phyloP scores from a whole-genome alignment of 2,888 invertebrate species.

The Clivina fossor region DNA sequence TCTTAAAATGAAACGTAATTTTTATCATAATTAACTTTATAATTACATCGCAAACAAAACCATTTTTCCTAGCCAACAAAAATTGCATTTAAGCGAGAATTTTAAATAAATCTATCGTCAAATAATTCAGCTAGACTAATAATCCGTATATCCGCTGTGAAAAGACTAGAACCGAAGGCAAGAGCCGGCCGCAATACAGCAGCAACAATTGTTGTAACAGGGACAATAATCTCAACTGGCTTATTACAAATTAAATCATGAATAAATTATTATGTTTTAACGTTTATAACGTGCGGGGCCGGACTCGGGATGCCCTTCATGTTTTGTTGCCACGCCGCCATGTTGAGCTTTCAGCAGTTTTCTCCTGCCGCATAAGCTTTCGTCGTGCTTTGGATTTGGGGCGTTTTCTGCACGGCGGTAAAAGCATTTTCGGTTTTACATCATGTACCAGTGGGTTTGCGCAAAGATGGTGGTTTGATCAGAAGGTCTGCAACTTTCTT shows the following conservation, averaged over 20 bases:
- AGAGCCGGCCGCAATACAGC: too few species aligned
- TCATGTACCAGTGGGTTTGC: not conserved
- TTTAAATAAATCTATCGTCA: too few species aligned
- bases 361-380: not conserved
- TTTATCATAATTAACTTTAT: too few species aligned
- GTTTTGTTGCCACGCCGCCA: not conserved
- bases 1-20: too few species aligned
- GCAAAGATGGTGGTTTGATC: too few species aligned
- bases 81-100: too few species aligned
- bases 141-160: too few species aligned
- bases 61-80: too few species aligned
- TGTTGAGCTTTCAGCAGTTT: not conserved
- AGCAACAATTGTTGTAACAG: conserved; percentile 1
- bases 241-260: conserved; percentile 22
- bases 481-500: too few species aligned
- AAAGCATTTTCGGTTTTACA: not conserved
- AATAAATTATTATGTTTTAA: conserved; percentile 10
- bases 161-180: too few species aligned
- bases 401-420: not conserved
- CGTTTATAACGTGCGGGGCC: conserved; percentile 2
- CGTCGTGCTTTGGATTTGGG: not conserved
- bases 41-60: too few species aligned
- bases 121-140: too few species aligned
- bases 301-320: not conserved
- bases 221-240: conserved; percentile 9